These are phyloP conservation scores for Campylorhamphus procurvoides DNA, from an alignment of 2,113 vertebrate genomes.

Conservation along the genomic window DNA sequence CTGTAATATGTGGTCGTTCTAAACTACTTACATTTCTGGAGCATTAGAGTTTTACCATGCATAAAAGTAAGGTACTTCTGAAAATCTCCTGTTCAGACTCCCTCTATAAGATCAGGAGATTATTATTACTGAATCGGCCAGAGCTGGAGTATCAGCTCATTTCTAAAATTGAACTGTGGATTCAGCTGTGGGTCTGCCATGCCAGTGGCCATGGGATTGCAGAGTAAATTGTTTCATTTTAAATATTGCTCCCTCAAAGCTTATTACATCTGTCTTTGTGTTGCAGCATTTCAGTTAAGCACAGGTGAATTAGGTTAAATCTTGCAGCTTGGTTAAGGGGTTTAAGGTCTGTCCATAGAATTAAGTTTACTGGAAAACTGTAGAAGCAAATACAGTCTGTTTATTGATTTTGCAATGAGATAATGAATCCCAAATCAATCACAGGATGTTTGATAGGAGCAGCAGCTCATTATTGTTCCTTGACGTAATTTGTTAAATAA, in stretches of 20 bases:
- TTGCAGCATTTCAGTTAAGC: neutral
- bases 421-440: neutral
- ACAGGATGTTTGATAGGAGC: neutral
- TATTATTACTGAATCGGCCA: neutral
- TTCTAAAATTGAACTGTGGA: neutral
- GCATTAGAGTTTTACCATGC: neutral
- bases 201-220: neutral
- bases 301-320: neutral
- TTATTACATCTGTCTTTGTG: fast-evolving
- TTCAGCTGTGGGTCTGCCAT: neutral
- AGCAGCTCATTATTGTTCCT: neutral
- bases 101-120: neutral
- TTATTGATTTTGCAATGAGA: neutral
- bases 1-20: neutral
- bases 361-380: neutral
- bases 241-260: neutral
- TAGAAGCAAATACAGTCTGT: neutral
- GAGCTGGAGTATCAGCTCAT: neutral
- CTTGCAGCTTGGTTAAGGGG: neutral
- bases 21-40: neutral
- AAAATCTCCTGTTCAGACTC: neutral
- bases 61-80: neutral
- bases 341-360: neutral
- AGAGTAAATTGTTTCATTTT: neutral
- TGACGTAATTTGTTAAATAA: neutral